These are phyloP conservation scores for Apostichopus parvimensis DNA, from an alignment of 35 echinoderm and acorn worm species.

Conservation along the genomic window DNA sequence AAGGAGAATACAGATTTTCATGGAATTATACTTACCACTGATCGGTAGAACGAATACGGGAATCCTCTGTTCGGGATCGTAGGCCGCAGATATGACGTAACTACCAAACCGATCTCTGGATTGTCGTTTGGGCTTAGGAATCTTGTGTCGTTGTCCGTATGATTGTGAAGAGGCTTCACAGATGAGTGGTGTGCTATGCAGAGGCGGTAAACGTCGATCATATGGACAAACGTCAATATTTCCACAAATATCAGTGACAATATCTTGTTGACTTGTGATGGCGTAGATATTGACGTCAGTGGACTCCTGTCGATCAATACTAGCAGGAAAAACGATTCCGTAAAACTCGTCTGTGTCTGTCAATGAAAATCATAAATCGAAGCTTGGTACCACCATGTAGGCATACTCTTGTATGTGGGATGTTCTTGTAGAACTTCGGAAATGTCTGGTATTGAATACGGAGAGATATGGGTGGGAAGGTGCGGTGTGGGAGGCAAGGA, in stretches of 20 bases:
- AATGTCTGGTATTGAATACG: too few relatives aligned
- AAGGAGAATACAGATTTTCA: not conserved
- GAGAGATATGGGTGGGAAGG: too few relatives aligned
- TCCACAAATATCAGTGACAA: not conserved
- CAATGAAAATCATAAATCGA: not conserved
- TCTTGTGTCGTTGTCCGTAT: not conserved
- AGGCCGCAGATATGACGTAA: constrained; percentile 1
- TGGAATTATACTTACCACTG: not conserved
- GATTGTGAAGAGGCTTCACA: not conserved
- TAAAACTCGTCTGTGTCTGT: constrained; percentile 11
- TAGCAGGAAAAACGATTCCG: not conserved
- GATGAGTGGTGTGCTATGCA: not conserved
- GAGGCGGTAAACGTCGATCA: not conserved
- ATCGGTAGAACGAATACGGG: constrained; percentile 3
- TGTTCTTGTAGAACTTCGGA: too few relatives aligned
- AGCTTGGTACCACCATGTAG: too few relatives aligned
- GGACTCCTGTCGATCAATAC: not conserved
- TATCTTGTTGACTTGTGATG: not conserved
- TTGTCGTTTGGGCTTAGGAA: constrained; percentile 8
- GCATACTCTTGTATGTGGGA: too few relatives aligned
- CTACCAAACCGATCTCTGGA: constrained; percentile 4
- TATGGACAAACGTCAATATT: constrained; percentile 5
- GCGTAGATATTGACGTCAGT: constrained; percentile 11
- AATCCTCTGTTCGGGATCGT: not conserved
- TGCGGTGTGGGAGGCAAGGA: too few relatives aligned